A percentile compares a stretch with the other conserved stretches of the same genome.
These are phyloP conservation scores for Andrena fulva DNA, from an alignment of 2,888 invertebrate species.

Conservation along the genomic window DNA sequence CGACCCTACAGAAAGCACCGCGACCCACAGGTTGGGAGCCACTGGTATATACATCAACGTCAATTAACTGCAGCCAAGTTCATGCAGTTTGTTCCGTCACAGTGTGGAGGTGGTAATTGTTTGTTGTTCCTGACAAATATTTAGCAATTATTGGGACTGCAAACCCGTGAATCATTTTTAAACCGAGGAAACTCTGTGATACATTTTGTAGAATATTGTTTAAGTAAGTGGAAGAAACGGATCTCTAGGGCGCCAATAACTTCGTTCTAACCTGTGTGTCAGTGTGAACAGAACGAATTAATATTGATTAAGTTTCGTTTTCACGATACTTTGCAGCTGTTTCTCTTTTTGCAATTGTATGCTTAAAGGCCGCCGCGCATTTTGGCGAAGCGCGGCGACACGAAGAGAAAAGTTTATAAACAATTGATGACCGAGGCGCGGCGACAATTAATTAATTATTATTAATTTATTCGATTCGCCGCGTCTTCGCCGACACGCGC, in stretches of 20 bases:
- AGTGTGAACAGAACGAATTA: background rate
- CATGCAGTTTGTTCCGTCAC: background rate
- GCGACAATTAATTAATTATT: too few species aligned
- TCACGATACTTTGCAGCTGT: background rate
- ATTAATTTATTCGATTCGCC: too few species aligned
- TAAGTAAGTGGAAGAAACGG: background rate
- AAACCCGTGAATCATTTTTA: background rate
- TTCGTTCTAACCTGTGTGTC: conserved; percentile 25
- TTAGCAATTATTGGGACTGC: background rate
- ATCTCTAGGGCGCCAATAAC: background rate
- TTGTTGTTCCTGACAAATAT: conserved; percentile 16
- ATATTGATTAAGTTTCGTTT: background rate
- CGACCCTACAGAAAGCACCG: too few species aligned
- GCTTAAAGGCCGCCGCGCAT: too few species aligned
- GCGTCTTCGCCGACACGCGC: too few species aligned
- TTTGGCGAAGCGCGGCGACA: too few species aligned
- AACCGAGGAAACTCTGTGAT: background rate
- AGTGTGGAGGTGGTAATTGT: background rate
- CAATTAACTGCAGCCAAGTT: conserved; percentile 2
- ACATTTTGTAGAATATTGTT: background rate
- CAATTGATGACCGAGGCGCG: too few species aligned
- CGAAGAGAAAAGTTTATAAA: too few species aligned
- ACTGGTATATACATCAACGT: too few species aligned
- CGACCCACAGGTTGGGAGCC: too few species aligned
- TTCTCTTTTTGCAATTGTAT: background rate